Evolutionary conservation across 2,888 invertebrate species (phyloP), one percentile per base, ranked within the genome.

Genomic region (Catocala sponsa): DNA sequence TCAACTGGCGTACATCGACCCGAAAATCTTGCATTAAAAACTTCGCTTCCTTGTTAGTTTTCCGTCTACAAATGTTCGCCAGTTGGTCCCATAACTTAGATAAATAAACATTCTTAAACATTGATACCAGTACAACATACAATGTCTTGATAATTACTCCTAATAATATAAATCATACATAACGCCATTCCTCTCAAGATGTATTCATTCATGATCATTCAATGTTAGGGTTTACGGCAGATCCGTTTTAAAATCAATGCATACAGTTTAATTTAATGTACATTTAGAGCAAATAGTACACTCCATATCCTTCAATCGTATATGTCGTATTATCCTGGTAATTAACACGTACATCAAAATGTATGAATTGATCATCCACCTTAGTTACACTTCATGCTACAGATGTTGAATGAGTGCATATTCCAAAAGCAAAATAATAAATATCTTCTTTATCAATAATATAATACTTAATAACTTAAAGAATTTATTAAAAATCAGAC

Each of bases 81-180:
- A 76, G 66, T 76, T 49, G 55, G 4, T 57, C 55, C 65, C 74
- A 66, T 48, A 71, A 65, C 68, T 71, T 74, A 25, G 25, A 25
- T 25, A 80, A 81, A 83, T 78, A 80, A 83, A 84, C 79, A 83
- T 69, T 77, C 65, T 81, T 74, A 72, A 68, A 81, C 76, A 81
- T 70, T 70, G 77, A 81, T 75, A 80, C 73, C 75, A 81, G 71
- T 76, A 85, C 82, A 81, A 84, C 80, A 82, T 77, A 77, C 80
- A 84, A 78, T 87, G 86, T 86, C 86, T 88, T 86, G 81, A 77
- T 80, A 70, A 76, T 72, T 78, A 75, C 67, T 73, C 25, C 65
- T 76, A 77, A 64, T 62, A 11, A 70, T 64, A 64, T 70, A 63
- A 72, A 70, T 52, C 11, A 42, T 47, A 53, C 52, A 56, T 63